Base-by-base conservation (phyloP, 2,113 vertebrate genomes). In the Malurus cyaneus region DNA sequence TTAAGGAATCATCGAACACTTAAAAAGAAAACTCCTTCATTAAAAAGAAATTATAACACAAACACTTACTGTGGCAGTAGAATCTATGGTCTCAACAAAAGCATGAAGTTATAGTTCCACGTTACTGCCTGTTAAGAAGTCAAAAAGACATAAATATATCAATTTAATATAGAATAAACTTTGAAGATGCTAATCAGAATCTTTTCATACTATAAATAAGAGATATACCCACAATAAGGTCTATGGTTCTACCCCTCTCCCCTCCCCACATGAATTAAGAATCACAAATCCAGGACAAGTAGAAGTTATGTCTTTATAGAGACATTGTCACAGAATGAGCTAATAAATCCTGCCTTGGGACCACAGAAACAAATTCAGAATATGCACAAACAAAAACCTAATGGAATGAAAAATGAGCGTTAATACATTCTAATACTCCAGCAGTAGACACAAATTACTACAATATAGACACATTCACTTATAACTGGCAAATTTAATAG, bases 41-140 rank as follows among this genome's bases (percentile, higher is more conserved):
- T 62, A 69, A 29, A 59, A 50, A 24, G 20, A 66, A 72, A 9
- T 66, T 78, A 47, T 29, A 92, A 79, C 18, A 82, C 14, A 84
- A 96, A 47, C n/a, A 98, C 98, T 98, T 97, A 98, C 98, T 86
- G 79, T 80, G 83, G 59, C 32, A 88, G 93, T n/a, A 86, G 86
- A 91, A 79, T 92, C 86, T 82, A 53, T 14, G 81, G 93, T 93
- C 88, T 90, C 88, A 50, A 42, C 6, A 18, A 76, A 88, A 86
- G 14, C 67, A 82, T 74, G 86, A 95, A 97, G 95, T 17, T 36
- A 25, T 23, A 81, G 20, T 59, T 91, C 3, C 6, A 95, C 96
- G 90, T 94, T 96, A 92, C 69, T 93, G 79, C 90, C 98, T 98
- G 96, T 98, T 88, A 96, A 96, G 88, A 96, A 97, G 39, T 80